Base-by-base conservation (phyloP, 2,888 invertebrate genomes). In the Iphiclides podalirius region DNA sequence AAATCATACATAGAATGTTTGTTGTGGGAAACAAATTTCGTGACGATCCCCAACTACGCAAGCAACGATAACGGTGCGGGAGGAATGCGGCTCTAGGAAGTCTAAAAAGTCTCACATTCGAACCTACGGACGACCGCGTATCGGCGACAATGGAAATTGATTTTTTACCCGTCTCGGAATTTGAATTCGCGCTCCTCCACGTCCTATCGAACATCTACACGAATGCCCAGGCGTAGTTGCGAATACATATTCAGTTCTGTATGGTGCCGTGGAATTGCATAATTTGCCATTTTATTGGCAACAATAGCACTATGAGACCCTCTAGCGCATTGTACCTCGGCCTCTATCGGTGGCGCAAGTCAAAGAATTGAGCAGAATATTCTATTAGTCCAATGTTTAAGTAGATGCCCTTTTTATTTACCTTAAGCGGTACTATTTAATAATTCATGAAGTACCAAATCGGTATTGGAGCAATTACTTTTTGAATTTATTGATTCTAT, bases 281-380 rank as follows among this genome's bases (percentile, higher is more conserved):
- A 70, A 70, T 67, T 66, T 65, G 64, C 63, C 58, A 58, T 64
- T 67, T 66, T 66, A 68, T 65, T 65, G 62, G 60, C 67, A 65
- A 67, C 68, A 69, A 69, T 67, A 54, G 61, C 48, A 51, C 57
- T 60, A 53, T 56, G 59, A 59, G 63, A 51, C 52, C 57, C 60
- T 56, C 52, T 41, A 50, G 54, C n/a, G n/a, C 55, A 57, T 56
- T 62, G 42, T 35, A 59, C 53, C 36, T 28, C 9, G 52, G 26
- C 23, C 38, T 34, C 52, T 31, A 26, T n/a, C 4, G 11, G 33
- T 43, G 58, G 47, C 12, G 12, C 33, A 49, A 56, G 52, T 48
- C 40, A 46, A 13, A 36, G n/a, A 12, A 31, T 16, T 12, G 12
- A 41, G 54, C 52, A 44, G 17, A n/a, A n/a, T n/a, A n/a, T n/a